Evolutionary conservation across 2,113 vertebrate species (phyloP).

Genomic region (Prinia subflava): DNA sequence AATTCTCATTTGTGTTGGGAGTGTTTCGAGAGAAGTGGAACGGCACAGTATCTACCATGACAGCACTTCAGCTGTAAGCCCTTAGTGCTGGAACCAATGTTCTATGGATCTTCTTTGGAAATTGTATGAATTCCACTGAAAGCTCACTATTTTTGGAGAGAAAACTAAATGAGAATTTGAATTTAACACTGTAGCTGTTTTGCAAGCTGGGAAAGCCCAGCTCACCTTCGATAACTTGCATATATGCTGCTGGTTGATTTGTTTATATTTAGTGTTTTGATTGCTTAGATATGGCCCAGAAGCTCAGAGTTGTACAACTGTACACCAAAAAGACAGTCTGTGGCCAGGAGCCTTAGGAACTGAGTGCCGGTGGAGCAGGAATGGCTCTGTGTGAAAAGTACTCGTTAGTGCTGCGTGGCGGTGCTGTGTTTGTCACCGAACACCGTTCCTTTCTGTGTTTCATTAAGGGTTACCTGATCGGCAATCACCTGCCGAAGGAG

Average conservation of each 20-base stretch:
- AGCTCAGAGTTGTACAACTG: neutral
- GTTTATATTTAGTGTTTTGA: neutral
- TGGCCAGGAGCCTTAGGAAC: neutral
- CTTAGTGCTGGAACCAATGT: neutral
- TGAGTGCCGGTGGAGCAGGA: neutral
- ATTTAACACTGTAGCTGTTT: neutral
- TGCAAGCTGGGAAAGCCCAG: neutral
- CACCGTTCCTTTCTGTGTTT: neutral
- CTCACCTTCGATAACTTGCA: neutral
- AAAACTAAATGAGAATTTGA: neutral
- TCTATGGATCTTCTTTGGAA: neutral
- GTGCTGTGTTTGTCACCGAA: neutral
- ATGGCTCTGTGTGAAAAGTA: neutral
- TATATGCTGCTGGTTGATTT: neutral
- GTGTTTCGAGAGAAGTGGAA: neutral
- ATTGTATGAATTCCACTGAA: neutral
- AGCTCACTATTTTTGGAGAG: neutral
- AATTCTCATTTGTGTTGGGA: neutral
- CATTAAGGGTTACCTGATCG: slow-evolving; percentile 88
- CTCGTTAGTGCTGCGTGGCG: neutral
- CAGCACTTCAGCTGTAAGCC: neutral
- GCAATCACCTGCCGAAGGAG: slow-evolving; percentile 90
- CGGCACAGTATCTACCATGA: neutral
- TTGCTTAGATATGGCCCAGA: neutral
- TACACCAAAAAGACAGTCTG: neutral